Evolutionary conservation across 2,888 invertebrate species (phyloP).

Genomic region (Ectemnius cavifrons): DNA sequence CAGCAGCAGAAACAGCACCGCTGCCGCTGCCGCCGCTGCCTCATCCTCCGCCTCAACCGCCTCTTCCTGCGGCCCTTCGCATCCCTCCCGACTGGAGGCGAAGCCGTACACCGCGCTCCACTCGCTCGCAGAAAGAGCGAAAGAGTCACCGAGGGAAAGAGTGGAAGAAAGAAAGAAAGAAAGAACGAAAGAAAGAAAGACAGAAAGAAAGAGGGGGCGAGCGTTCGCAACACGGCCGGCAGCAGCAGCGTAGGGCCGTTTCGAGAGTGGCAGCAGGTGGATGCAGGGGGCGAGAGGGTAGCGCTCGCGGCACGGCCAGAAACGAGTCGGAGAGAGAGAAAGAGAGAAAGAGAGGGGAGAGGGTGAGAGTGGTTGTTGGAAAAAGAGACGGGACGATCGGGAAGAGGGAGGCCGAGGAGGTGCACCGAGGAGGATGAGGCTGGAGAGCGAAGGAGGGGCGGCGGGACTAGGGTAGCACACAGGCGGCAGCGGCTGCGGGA

Average conservation of each 20-base stretch:
- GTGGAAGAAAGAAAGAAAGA: no score
- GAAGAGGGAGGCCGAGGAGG: constrained; percentile 19
- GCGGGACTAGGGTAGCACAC: constrained; percentile 37
- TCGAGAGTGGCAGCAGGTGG: constrained; percentile 61
- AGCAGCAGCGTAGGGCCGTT: constrained; percentile 55
- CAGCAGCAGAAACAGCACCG: neutral
- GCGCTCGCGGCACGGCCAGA: constrained; percentile 29
- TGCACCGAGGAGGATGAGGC: constrained; percentile 23
- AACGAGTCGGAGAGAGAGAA: constrained; percentile 12
- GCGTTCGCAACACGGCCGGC: constrained; percentile 33
- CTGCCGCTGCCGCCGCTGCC: neutral
- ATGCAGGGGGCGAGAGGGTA: constrained; percentile 42
- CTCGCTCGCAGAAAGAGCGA: no score
- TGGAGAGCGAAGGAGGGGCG: constrained; percentile 31
- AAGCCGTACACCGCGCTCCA: no score
- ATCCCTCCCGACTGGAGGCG: neutral
- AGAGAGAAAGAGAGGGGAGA: no score
- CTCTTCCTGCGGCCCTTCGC: neutral
- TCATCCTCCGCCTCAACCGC: constrained; percentile 11
- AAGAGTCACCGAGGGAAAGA: no score
- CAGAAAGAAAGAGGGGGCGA: constrained; percentile 11
- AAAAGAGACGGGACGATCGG: constrained; percentile 31
- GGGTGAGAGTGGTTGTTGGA: constrained; percentile 19
- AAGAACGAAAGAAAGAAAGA: no score
- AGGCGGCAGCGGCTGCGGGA: constrained; percentile 1